Base-by-base conservation (phyloP, 2,888 invertebrate species). In the Papilio demoleus region DNA sequence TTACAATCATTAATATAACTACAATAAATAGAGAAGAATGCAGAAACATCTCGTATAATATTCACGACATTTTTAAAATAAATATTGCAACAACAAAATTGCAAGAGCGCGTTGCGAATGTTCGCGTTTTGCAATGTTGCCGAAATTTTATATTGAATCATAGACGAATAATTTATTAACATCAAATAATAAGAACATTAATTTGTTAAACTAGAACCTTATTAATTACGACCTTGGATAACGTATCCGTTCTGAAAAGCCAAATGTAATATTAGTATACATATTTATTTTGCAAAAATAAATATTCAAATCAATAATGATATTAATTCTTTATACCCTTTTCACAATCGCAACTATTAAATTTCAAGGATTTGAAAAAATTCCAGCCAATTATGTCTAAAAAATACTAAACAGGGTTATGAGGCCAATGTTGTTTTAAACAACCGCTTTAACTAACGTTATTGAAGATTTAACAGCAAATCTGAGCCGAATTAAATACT, bases 141-240 rank as follows among this genome's bases (percentile, higher is more conserved):
- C 67, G 53, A 67, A 67, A 61, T 53, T 67, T 38, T 19, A 19
- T 53, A 61, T 53, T 61, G 40, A 67, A 53, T 60, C 60, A 67
- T 67, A 67, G 61, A 31, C 53, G 53, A 61, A 50, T 53, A 61
- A 67, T 53, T 66, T 61, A 67, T 67, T n/a, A 60, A n/a, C 53
- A 53, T 27, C 53, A 27, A 27, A 27, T 27, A 27, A 6, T 53
- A 53, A 53, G 53, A 36, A 62, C 45, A 45, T 62, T 19, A 8
- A 45, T 19, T 27, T 27, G 47, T 62, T 47, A 42, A 42, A 56
- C 40, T 65, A 19, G 6, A 62, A 47, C 19, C 47, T 62, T 14
- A 34, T 47, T 62, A 47, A 62, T 62, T 47, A 12, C 19, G 62
- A 47, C 62, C 62, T 62, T 62, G 62, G 24, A 53, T 53, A 5